phyloP scores from a whole-genome alignment of 2,797 vertebrate species.

The Coreius guichenoti region DNA sequence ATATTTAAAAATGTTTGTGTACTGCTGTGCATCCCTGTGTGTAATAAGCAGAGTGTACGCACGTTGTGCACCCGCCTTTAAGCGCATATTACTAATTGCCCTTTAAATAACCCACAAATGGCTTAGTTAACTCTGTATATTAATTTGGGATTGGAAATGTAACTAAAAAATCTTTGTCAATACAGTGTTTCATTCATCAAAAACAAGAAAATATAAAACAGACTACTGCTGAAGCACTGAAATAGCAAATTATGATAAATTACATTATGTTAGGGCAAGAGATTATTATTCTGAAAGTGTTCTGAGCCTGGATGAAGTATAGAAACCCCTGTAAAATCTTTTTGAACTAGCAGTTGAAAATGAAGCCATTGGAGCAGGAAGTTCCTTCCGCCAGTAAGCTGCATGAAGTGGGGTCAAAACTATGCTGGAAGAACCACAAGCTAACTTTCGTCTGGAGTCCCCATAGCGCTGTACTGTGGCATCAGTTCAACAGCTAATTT shows the following conservation, averaged over 20 bases:
- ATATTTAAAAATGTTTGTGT: too few species aligned
- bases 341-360: slow-evolving; percentile 62
- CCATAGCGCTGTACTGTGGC: slow-evolving; percentile 46
- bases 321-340: slow-evolving; percentile 40
- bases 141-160: too few species aligned
- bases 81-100: too few species aligned
- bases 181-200: neutral
- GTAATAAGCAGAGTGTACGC: too few species aligned
- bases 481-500: slow-evolving; percentile 63
- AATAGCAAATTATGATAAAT: neutral
- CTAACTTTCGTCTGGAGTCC: slow-evolving; percentile 40
- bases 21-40: too few species aligned
- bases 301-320: neutral
- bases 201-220: neutral
- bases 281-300: neutral
- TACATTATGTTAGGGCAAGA: neutral
- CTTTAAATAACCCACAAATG: too few species aligned
- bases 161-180: neutral
- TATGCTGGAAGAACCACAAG: slow-evolving; percentile 34
- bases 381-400: slow-evolving; percentile 66
- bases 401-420: slow-evolving; percentile 54
- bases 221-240: neutral
- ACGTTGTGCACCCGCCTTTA: too few species aligned
- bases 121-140: neutral
- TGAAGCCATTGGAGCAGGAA: slow-evolving; percentile 60